phyloP scores from a whole-genome alignment of 2,888 invertebrate species.

The Dasypogon diadema region DNA sequence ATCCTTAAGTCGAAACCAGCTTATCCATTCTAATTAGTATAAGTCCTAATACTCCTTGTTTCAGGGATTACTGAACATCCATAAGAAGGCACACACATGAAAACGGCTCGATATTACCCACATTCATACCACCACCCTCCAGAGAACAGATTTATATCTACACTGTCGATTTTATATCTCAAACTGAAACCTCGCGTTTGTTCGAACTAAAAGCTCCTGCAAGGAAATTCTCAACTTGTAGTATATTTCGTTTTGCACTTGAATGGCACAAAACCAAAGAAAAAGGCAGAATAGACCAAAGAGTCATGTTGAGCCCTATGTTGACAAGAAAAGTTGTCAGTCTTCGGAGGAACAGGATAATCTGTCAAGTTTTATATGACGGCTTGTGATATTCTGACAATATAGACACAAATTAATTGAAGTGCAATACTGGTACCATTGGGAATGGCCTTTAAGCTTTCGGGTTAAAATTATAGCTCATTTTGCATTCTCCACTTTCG shows the following conservation, averaged over 20 bases:
- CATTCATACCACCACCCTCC: neutral
- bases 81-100: constrained; percentile 48
- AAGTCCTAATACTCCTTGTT: constrained; percentile 58
- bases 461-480: constrained; percentile 27
- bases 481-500: constrained; percentile 13
- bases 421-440: neutral
- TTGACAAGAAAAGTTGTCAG: constrained; percentile 32
- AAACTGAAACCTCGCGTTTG: constrained; percentile 29
- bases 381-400: constrained; percentile 10
- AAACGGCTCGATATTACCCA: neutral
- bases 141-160: constrained; percentile 25
- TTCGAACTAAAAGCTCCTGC: constrained; percentile 24
- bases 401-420: constrained; percentile 27
- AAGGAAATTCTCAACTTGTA: constrained; percentile 43
- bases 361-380: constrained; percentile 35
- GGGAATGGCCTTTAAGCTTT: neutral
- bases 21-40: constrained; percentile 60
- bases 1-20: constrained; percentile 58
- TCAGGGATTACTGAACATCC: constrained; percentile 54
- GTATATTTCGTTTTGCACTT: constrained; percentile 13
- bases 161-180: constrained; percentile 33
- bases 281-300: constrained; percentile 4
- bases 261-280: neutral
- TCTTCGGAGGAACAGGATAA: constrained; percentile 35
- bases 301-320: constrained; percentile 19